Percentiles rank a stretch among this genome's conserved stretches.
Conservation (phyloP, 2,113 vertebrate genomes). For the Aythya baeri region DNA sequence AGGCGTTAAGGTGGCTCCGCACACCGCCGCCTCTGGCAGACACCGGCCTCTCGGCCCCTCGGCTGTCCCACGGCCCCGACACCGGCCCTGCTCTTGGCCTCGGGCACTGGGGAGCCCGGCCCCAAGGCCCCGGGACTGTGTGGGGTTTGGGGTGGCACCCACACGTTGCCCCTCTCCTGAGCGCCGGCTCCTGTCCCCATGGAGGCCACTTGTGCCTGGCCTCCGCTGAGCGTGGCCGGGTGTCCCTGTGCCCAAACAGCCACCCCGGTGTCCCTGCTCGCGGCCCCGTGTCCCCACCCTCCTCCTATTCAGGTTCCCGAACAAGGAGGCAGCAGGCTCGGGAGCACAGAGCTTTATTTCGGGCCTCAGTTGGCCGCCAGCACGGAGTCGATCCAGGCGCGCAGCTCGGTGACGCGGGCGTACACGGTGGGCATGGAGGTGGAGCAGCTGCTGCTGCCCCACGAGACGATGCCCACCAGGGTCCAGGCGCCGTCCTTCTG, state of each 20-base stretch:
- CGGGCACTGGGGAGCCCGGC: neutral
- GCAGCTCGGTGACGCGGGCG: slow-evolving; percentile 80
- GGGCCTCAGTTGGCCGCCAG: slow-evolving; percentile 73
- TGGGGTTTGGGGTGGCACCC: too few species aligned
- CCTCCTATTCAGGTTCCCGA: accelerated
- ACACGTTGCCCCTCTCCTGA: neutral
- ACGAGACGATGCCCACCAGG: slow-evolving; percentile 86
- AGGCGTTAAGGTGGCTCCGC: neutral
- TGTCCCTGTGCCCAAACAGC: neutral
- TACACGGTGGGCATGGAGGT: slow-evolving; percentile 74
- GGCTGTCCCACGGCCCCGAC: neutral
- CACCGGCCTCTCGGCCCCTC: too few species aligned
- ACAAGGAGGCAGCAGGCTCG: neutral
- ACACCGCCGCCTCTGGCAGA: too few species aligned
- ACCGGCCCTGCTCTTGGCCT: neutral
- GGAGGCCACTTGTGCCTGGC: too few species aligned
- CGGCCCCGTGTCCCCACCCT: neutral
- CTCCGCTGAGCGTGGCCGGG: neutral
- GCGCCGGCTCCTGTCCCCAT: neutral
- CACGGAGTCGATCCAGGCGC: slow-evolving; percentile 76
- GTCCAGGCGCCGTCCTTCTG: slow-evolving; percentile 79
- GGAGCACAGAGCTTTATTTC: neutral
- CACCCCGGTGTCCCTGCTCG: neutral
- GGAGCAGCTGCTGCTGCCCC: slow-evolving; percentile 78
- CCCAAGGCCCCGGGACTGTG: too few species aligned